Conservation (phyloP, 92 coral and sea anemone species). For the Phymanthus crucifer region DNA sequence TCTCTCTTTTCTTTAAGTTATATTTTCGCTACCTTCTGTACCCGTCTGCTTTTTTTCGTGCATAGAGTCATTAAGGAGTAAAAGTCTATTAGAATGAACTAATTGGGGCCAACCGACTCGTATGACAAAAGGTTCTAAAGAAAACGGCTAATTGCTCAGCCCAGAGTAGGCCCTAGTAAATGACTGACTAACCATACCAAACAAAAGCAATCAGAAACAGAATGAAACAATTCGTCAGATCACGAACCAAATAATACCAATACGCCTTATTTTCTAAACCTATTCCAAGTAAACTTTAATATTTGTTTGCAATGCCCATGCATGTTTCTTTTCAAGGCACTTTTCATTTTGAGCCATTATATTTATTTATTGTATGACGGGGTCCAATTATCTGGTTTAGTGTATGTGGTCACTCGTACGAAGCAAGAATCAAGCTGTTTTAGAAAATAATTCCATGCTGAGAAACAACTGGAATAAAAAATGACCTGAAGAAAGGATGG, state of each 20-base stretch:
- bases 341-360: neutral
- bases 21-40: neutral
- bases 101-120: neutral
- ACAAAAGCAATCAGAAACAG: neutral
- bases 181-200: neutral
- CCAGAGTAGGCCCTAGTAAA: neutral
- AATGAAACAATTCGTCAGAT: neutral
- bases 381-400: neutral
- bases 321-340: neutral
- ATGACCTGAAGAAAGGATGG: neutral
- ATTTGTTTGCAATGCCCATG: neutral
- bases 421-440: neutral
- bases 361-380: neutral
- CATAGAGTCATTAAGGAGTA: neutral
- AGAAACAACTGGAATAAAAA: neutral
- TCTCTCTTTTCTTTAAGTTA: no score
- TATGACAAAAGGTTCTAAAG: neutral
- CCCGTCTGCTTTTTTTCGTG: neutral
- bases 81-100: neutral
- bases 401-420: neutral
- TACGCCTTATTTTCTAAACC: neutral
- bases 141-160: neutral
- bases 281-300: neutral
- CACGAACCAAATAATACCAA: neutral
- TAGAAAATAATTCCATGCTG: conserved; percentile 6